These are phyloP conservation scores for Amphimallon solstitiale DNA, from an alignment of 2,888 invertebrate species.

Conservation along the genomic window DNA sequence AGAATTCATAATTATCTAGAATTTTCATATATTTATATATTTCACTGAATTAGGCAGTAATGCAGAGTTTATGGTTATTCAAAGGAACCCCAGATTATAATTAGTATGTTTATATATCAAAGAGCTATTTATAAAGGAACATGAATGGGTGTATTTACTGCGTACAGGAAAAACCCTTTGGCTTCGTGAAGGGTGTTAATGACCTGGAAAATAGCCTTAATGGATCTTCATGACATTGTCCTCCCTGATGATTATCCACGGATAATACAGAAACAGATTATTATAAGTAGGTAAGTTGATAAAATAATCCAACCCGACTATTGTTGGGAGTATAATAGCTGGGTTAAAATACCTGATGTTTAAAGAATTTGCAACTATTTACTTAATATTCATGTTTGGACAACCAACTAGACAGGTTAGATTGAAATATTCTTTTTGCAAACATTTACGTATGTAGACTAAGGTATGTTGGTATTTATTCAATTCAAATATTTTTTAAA, in stretches of 20 bases:
- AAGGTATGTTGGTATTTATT: too few species aligned
- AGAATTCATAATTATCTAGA: too few species aligned
- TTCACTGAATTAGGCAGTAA: too few species aligned
- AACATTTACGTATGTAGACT: too few species aligned
- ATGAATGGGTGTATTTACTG: background rate
- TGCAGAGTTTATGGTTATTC: too few species aligned
- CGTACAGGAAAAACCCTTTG: conserved; percentile 16
- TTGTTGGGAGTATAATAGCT: background rate
- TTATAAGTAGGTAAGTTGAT: background rate
- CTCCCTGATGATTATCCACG: background rate
- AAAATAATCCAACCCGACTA: conserved; percentile 3
- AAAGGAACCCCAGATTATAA: background rate
- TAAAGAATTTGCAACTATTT: too few species aligned
- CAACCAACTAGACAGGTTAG: too few species aligned
- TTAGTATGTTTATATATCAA: conserved; percentile 11
- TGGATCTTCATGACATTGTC: conserved; percentile 10
- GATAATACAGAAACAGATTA: conserved; percentile 11
- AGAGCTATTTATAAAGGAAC: background rate
- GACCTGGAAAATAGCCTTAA: conserved; percentile 20
- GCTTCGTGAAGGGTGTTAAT: conserved; percentile 10
- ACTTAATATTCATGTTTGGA: too few species aligned
- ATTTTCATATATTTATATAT: too few species aligned
- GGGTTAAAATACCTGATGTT: too few species aligned
- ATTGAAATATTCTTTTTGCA: too few species aligned
- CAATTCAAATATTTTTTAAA: too few species aligned